Conservation (phyloP, 2,113 vertebrate species). For the Eudorcas thomsonii region DNA sequence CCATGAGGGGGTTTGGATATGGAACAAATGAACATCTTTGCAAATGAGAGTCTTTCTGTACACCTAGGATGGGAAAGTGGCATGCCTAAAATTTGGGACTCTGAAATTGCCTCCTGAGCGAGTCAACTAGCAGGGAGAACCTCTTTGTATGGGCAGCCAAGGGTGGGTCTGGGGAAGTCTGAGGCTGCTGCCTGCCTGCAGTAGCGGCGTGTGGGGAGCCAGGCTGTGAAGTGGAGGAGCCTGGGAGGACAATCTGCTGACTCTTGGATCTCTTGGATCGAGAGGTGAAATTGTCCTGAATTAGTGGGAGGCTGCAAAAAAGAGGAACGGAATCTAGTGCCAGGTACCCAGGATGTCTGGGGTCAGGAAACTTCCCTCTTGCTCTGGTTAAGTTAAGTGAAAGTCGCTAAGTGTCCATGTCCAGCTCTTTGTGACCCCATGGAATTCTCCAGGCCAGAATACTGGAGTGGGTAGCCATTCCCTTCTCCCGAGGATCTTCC, state of each 20-base stretch:
- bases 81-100: background rate
- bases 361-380: background rate
- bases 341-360: background rate
- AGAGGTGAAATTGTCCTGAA: slow-evolving; percentile 18
- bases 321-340: background rate
- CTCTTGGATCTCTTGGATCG: background rate
- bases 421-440: background rate
- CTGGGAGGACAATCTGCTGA: background rate
- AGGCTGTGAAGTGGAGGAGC: background rate
- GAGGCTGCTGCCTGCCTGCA: background rate
- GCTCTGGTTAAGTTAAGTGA: background rate
- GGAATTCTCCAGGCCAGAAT: background rate
- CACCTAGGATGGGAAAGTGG: background rate
- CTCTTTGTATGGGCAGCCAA: background rate
- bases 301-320: background rate
- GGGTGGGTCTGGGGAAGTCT: background rate
- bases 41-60: background rate
- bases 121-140: background rate
- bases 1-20: background rate
- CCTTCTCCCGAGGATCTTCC: background rate
- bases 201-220: background rate
- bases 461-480: background rate
- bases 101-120: background rate
- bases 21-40: background rate
- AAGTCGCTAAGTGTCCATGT: background rate